phyloP scores from a whole-genome alignment of 2,888 invertebrate species.

The Pandemis cinnamomeana region DNA sequence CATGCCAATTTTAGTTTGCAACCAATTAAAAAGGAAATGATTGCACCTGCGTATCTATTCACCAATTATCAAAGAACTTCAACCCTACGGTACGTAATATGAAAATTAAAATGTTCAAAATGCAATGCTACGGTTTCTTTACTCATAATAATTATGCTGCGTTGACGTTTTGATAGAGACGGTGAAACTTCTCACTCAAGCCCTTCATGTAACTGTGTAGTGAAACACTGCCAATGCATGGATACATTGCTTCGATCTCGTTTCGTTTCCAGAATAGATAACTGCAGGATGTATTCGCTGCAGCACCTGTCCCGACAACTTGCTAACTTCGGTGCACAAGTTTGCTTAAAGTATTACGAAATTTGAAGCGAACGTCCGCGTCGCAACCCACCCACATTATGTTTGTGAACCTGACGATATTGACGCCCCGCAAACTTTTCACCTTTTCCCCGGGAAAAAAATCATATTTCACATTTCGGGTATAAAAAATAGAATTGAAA shows the following conservation, averaged over 20 bases:
- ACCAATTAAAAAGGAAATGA: too few species aligned
- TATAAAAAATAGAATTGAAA: slow-evolving; percentile 55
- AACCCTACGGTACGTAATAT: too few species aligned
- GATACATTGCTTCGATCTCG: slow-evolving; percentile 35
- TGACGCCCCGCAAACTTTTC: slow-evolving; percentile 62
- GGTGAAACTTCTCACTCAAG: too few species aligned
- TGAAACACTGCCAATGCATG: background rate
- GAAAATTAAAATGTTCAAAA: too few species aligned
- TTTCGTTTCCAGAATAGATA: slow-evolving; percentile 37
- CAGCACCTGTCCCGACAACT: slow-evolving; percentile 73
- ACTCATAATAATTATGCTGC: too few species aligned
- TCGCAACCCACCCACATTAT: slow-evolving; percentile 66
- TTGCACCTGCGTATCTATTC: too few species aligned
- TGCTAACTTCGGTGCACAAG: slow-evolving; percentile 71
- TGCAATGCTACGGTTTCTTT: too few species aligned
- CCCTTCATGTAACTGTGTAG: too few species aligned
- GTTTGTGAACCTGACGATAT: slow-evolving; percentile 73
- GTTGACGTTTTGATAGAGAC: too few species aligned
- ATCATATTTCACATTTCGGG: slow-evolving; percentile 55
- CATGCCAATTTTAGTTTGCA: too few species aligned
- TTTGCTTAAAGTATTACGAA: slow-evolving; percentile 80
- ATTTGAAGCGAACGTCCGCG: slow-evolving; percentile 68
- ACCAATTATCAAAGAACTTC: too few species aligned
- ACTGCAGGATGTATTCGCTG: slow-evolving; percentile 67
- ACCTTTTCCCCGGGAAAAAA: slow-evolving; percentile 63